Conservation (phyloP, 2,888 invertebrate genomes). For the Blastobasis adustella region DNA sequence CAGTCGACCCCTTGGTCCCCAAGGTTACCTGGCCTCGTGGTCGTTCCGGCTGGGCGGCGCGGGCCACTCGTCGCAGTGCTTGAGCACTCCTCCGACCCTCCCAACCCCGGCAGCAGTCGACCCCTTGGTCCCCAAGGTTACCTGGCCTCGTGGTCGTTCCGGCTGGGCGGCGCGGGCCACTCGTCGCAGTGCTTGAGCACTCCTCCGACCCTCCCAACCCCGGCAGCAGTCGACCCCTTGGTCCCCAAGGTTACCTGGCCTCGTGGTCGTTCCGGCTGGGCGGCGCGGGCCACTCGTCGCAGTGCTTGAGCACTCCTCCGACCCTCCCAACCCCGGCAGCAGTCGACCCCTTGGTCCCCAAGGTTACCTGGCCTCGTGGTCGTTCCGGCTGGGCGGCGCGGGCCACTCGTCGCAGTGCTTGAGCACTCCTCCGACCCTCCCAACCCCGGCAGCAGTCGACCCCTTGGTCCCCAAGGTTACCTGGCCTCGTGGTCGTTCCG, state of each 20-base stretch:
- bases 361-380: conserved; percentile 34
- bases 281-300: conserved; percentile 49
- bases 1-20: not conserved
- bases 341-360: not conserved
- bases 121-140: conserved; percentile 4
- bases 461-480: conserved; percentile 12
- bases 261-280: conserved; percentile 29
- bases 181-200: conserved; percentile 55
- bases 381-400: conserved; percentile 22
- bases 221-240: not conserved
- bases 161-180: conserved; percentile 36
- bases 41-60: conserved; percentile 25
- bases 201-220: not conserved
- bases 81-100: conserved; percentile 26
- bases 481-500: conserved; percentile 35
- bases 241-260: conserved; percentile 24
- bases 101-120: not conserved
- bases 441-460: not conserved
- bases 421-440: conserved; percentile 25
- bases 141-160: conserved; percentile 37
- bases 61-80: conserved; percentile 57
- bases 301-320: conserved; percentile 41
- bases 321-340: not conserved
- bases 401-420: conserved; percentile 58
- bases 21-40: conserved; percentile 31